Evolutionary conservation across 2,888 invertebrate species (phyloP), one percentile per base, ranked within the genome.

Genomic region (Pristionchus entomophagus): DNA sequence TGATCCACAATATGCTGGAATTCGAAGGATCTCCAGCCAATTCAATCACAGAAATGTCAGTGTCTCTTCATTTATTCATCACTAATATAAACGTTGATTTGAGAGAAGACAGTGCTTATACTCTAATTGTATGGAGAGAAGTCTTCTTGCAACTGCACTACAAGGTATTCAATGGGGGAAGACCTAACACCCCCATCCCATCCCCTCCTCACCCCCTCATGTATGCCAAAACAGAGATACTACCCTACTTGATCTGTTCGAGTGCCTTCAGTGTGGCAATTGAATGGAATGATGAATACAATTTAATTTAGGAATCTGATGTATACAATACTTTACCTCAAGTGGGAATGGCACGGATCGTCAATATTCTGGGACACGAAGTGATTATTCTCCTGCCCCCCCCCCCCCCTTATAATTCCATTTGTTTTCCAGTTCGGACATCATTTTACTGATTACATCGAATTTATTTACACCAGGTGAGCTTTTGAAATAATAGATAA

Each of bases 401-500:
- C 17, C 51, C 3, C 51, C 22, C 17, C 51, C 3, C 51, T 51
- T 51, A 51, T 59, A 35, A 65, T 65, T 19, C 17, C 29, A 65
- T 32, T 59, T 65, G 59, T 59, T 26, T 59, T 59, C 51, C 26
- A 73, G 73, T 38, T 73, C 38, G 73, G 73, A 26, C 73, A 73
- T 32, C 41, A 73, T 45, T 14, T 73, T 12, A 41, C 73, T 45
- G 73, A 73, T n/a, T 14, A 73, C 22, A 14, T 22, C 3, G 17
- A 32, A 10, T 32, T 32, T 26, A 62, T 62, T 6, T 5, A 17
- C 2, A 17, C 62, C 32, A 32, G 62, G 69, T 41, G 38, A 19
- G 17, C 14, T 35, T n/a, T n/a, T n/a, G n/a, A n/a, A 65, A 32
- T 32, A 65, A 35, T 5, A 3, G 6, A 35, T 35, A 17, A 32